These are phyloP conservation scores for Trypoxylus dichotomus DNA, from an alignment of 1,140 invertebrate species.

Conservation along the genomic window DNA sequence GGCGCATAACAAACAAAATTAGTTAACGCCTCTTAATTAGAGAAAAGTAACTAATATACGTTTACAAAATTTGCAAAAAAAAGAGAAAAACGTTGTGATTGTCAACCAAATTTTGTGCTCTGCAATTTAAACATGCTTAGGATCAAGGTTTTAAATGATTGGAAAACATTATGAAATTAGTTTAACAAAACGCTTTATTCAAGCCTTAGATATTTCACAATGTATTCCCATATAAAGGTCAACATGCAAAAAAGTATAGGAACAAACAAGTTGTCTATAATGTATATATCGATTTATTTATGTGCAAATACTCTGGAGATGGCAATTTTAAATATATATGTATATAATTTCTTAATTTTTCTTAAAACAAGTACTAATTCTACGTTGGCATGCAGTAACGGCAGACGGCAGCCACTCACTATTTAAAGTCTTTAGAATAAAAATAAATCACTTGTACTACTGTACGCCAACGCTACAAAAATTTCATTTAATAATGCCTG, in stretches of 20 bases:
- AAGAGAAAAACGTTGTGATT: not conserved
- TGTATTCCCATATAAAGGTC: conserved; percentile 61
- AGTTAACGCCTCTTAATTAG: conserved; percentile 49
- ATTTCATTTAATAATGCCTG: conserved; percentile 37
- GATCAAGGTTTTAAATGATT: conserved; percentile 46
- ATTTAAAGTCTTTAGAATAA: conserved; percentile 27
- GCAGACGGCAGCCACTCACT: conserved; percentile 36
- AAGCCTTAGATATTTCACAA: conserved; percentile 63
- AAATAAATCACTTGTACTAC: conserved; percentile 33
- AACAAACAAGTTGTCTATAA: conserved; percentile 42
- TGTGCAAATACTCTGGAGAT: conserved; percentile 40
- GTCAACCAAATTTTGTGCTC: conserved; percentile 28
- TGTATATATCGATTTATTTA: conserved; percentile 29
- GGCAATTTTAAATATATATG: conserved; percentile 31
- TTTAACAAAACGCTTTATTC: conserved; percentile 65
- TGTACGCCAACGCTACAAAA: conserved; percentile 37
- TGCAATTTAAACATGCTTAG: conserved; percentile 27
- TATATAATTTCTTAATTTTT: conserved; percentile 8
- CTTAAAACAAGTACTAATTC: conserved; percentile 27
- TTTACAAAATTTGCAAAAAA: conserved; percentile 18
- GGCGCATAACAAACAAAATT: conserved; percentile 54
- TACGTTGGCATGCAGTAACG: conserved; percentile 42
- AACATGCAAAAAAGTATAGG: conserved; percentile 47
- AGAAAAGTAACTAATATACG: not conserved
- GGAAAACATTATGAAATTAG: conserved; percentile 64